These are phyloP conservation scores for Alaudala cheleensis DNA, from an alignment of 2,113 vertebrate genomes.

Conservation along the genomic window DNA sequence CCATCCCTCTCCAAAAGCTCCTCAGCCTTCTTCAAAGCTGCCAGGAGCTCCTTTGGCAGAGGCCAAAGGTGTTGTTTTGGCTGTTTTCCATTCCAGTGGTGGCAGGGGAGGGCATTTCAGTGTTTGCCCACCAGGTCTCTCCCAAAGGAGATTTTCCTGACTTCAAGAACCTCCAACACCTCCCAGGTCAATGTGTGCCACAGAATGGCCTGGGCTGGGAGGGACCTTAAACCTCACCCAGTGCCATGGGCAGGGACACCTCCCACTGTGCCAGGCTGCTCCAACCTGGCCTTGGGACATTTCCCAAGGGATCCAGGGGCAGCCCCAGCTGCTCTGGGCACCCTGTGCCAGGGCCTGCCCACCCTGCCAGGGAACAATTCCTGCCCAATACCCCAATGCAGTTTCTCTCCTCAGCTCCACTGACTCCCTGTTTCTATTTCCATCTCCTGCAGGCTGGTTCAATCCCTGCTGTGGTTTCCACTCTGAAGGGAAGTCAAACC, in stretches of 20 bases:
- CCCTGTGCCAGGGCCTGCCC: neutral
- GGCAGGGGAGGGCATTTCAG: neutral
- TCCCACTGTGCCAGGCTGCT: rapidly evolving
- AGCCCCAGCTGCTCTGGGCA: neutral
- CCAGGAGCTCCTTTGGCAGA: neutral
- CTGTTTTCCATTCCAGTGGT: neutral
- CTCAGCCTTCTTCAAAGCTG: neutral
- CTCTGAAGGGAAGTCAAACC: neutral
- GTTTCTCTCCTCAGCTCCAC: neutral
- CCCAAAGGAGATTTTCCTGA: neutral
- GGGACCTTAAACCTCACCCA: neutral
- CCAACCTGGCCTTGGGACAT: neutral
- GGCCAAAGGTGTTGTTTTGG: neutral
- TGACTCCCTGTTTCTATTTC: neutral
- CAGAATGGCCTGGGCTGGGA: neutral
- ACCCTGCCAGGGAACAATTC: rapidly evolving
- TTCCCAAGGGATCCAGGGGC: neutral
- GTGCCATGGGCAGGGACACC: neutral
- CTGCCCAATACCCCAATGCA: neutral
- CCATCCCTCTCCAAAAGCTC: neutral
- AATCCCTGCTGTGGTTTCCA: neutral
- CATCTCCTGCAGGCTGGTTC: neutral
- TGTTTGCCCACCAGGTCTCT: neutral
- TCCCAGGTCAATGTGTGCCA: neutral
- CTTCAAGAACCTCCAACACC: neutral